phyloP scores from a whole-genome alignment of 2,113 vertebrate species.

The Potamarius usumacintae region DNA sequence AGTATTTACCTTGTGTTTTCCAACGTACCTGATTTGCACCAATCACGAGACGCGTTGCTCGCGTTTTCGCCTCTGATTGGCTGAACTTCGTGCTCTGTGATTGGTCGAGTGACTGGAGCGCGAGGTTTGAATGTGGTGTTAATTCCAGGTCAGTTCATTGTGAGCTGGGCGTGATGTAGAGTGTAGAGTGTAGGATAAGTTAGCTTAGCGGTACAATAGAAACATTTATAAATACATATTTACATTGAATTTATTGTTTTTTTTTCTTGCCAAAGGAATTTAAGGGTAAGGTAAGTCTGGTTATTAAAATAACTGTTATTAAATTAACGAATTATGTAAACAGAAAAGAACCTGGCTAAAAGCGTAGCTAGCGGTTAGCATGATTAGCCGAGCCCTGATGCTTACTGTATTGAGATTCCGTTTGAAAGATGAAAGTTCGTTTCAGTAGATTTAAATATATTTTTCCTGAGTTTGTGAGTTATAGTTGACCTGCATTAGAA shows the following conservation, averaged over 20 bases:
- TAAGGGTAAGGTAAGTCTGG: neutral
- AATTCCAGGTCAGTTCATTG: conserved; percentile 2
- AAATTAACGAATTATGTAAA: neutral
- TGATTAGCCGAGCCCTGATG: neutral
- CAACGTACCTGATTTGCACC: neutral
- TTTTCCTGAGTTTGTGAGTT: neutral
- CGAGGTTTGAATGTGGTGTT: conserved; percentile 67
- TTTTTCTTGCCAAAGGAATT: neutral
- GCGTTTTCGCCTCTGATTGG: neutral
- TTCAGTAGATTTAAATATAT: neutral
- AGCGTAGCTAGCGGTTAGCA: neutral
- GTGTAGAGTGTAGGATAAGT: neutral
- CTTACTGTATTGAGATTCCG: neutral
- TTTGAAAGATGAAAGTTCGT: neutral
- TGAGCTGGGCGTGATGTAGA: neutral
- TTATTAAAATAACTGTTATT: neutral
- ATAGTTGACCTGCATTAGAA: neutral
- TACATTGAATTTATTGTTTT: neutral
- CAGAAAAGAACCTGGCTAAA: neutral
- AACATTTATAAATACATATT: neutral
- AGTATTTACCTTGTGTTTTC: neutral
- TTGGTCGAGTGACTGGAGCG: conserved; percentile 42
- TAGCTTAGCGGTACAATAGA: neutral
- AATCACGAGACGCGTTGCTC: neutral
- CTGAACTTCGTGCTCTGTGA: conserved; percentile 15